Base-by-base conservation (phyloP, 2,113 vertebrate species). In the Pseudopodoces humilis region DNA sequence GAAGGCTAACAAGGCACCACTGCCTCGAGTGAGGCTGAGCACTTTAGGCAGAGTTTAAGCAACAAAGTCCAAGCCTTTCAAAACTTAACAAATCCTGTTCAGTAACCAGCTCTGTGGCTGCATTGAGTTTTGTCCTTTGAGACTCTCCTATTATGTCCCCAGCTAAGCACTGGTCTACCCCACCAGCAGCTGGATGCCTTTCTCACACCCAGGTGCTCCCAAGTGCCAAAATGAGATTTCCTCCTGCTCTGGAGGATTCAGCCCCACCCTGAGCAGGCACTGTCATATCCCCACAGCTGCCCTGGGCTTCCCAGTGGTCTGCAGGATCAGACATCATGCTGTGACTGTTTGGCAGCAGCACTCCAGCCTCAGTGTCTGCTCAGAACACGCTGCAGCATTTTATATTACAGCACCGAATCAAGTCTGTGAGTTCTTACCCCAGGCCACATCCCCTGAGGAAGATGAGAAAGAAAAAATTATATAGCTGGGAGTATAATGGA, bases 321-420 rank as follows among this genome's bases (percentile, higher is more conserved):
- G 52, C 10, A 15, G 53, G 14, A 77, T 9, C 2, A 2, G 65
- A 63, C 3, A 1, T 21, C 0, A 0, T 2, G 5, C 55, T 65
- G 1, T 30, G 21, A 50, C 16, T 17, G 10, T 39, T 2, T 27
- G 67, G 22, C 27, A 39, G 63, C 75, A 95, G 49, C 35, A 19
- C 30, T 82, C 43, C 56, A 70, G 31, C 23, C 1, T 12, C 72
- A 76, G 74, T 35, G 9, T 31, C 56, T 64, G 69, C 84, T 78
- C 60, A 41, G 69, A 52, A 77, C 41, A 68, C 11, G 19, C 60
- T 68, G 56, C 15, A 70, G 28, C 21, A 16, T 44, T 86, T 65
- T 47, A 2, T 15, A 15, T 50, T 16, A 35, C 46, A 75, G 52
- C 77, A 47, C n/a, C 64, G 7, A 33, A 55, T 22, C 49, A 23